A percentile compares a stretch with the other conserved stretches of the same genome.
phyloP scores from a whole-genome alignment of 1,140 invertebrate genomes.

The Holotrichia oblita region DNA sequence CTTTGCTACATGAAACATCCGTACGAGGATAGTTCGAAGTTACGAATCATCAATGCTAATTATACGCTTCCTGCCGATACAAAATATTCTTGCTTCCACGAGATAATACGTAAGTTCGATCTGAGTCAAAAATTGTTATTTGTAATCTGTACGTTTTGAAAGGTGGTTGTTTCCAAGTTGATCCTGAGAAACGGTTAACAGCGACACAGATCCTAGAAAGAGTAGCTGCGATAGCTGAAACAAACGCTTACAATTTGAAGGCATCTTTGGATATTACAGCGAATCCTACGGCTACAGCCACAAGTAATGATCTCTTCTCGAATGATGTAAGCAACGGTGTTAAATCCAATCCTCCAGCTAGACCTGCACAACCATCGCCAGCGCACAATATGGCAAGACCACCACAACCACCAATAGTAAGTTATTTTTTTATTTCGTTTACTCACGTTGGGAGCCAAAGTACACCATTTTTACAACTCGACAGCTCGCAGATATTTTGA shows the following conservation, averaged over 20 bases:
- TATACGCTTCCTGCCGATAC: slow-evolving; percentile 87
- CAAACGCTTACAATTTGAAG: slow-evolving; percentile 80
- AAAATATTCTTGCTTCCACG: slow-evolving; percentile 85
- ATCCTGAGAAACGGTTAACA: slow-evolving; percentile 80
- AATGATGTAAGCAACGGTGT: slow-evolving; percentile 51
- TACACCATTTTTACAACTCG: no score
- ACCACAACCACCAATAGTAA: slow-evolving; percentile 45
- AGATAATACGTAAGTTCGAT: slow-evolving; percentile 81
- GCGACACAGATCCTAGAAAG: slow-evolving; percentile 84
- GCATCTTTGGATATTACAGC: slow-evolving; percentile 75
- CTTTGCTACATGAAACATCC: slow-evolving; percentile 95
- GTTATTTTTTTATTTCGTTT: slow-evolving; percentile 19
- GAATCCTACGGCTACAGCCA: slow-evolving; percentile 58
- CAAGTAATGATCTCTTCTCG: slow-evolving; percentile 44
- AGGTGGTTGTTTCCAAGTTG: slow-evolving; percentile 85
- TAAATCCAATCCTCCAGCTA: slow-evolving; percentile 55
- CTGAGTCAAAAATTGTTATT: no score
- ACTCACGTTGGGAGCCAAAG: no score
- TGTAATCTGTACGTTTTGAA: background rate
- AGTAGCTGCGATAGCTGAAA: slow-evolving; percentile 87
- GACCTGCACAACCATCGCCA: slow-evolving; percentile 54
- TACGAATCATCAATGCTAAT: slow-evolving; percentile 96
- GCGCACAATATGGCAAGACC: slow-evolving; percentile 43
- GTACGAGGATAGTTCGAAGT: slow-evolving; percentile 96
- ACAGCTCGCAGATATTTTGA: background rate